Evolutionary conservation across 2,797 vertebrate species (phyloP), one percentile per base, ranked within the genome.

Genomic region (Ciconia nigra): DNA sequence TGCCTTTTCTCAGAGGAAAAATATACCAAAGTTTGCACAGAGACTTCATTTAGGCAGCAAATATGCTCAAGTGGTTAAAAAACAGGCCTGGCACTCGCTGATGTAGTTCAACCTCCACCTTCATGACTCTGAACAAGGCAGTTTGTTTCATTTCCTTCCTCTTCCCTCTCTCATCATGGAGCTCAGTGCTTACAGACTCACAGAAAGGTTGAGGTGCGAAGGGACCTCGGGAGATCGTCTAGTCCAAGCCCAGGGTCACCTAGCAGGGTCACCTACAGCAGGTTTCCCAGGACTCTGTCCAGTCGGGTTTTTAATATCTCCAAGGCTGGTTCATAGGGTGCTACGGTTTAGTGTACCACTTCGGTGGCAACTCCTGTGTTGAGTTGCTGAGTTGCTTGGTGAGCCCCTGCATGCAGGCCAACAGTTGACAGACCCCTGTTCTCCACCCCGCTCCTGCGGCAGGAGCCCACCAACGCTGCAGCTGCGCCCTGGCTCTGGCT

Each of bases 401-500:
- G 41, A 86, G 18, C 9, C 44, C 46, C 46, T 77, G 14, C 11
- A 57, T 3, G 11, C 31, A 72, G 54, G 31, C 16, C 54, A 73
- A 31, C 21, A 58, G 51, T 6, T 72, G 55, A 26, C 33, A 91
- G 33, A 51, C 5, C 31, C 15, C 25, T 49, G 28, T 28, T 80
- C 20, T 71, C 11, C 65, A 35, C 25, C 37, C 31, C 57, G 15
- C 28, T 92, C 15, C 47, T 20, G 26, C 2, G 5, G 39, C 13
- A 7, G 26, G 51, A 69, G 26, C 25, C 33, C 46, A 61, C 20
- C 2, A 0, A 33, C 2, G 1, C 20, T 22, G 26, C 0, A 2
- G 33, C 33, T 57, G 31, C 0, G 2, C 12, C 24, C 15, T n/a
- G 29, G 7, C 4, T 47, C 59, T 73, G 31, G 58, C 67, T 76